Conservation (phyloP, 2,797 vertebrate species). For the Hylomyscus alleni region DNA sequence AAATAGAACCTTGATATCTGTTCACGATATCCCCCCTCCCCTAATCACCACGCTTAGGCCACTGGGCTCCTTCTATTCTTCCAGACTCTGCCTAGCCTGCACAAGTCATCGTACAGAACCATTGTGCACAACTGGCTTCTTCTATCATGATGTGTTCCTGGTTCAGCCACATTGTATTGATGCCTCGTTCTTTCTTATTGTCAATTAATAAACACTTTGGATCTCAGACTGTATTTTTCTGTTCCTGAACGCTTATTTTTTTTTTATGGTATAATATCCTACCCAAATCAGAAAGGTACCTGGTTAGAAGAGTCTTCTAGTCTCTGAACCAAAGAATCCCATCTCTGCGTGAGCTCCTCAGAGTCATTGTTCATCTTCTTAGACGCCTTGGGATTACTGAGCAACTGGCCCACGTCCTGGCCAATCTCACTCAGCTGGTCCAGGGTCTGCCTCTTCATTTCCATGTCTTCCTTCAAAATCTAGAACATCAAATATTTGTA, state of each 20-base stretch:
- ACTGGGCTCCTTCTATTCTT: background rate
- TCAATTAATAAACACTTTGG: background rate
- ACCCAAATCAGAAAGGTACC: slow-evolving; percentile 88
- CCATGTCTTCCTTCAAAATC: slow-evolving; percentile 97
- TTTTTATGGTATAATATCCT: background rate
- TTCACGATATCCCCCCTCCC: too few species aligned
- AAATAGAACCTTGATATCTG: background rate
- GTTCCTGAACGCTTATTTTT: background rate
- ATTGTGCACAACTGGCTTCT: background rate
- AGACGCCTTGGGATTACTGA: slow-evolving; percentile 90
- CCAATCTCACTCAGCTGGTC: slow-evolving; percentile 95
- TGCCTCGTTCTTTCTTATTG: background rate
- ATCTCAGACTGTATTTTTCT: background rate
- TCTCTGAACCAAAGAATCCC: slow-evolving; percentile 97
- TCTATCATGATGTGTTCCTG: background rate
- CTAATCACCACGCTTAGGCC: background rate
- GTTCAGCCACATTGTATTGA: background rate
- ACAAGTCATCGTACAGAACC: background rate
- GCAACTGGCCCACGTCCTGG: slow-evolving; percentile 93
- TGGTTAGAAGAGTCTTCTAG: slow-evolving; percentile 97
- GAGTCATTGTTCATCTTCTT: slow-evolving; percentile 92
- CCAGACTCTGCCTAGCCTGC: background rate
- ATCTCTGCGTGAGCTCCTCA: slow-evolving; percentile 96
- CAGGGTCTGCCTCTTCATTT: slow-evolving; percentile 94
- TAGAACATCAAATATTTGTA: slow-evolving; percentile 81